phyloP scores from a whole-genome alignment of 2,888 invertebrate species.

The Agonopterix subpropinquella region DNA sequence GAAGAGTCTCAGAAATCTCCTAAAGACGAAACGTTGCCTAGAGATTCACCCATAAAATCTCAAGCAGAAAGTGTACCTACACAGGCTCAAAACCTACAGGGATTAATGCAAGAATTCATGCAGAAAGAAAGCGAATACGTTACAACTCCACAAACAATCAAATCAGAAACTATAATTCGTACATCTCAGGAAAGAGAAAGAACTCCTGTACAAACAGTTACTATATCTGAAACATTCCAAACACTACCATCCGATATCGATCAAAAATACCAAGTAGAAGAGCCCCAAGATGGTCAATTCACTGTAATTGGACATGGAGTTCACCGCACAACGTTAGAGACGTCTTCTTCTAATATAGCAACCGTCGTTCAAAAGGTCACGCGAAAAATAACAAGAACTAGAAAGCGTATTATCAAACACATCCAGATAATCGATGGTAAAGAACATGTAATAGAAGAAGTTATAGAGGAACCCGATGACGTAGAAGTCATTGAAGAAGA shows the following conservation, averaged over 20 bases:
- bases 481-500: conserved; percentile 82
- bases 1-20: conserved; percentile 1
- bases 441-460: conserved; percentile 88
- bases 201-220: conserved; percentile 25
- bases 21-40: conserved; percentile 1
- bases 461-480: conserved; percentile 90
- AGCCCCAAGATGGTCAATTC: conserved; percentile 32
- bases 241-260: conserved; percentile 20
- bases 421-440: conserved; percentile 88
- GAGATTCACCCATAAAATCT: background rate
- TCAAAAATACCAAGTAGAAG: conserved; percentile 32
- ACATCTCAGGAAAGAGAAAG: conserved; percentile 25
- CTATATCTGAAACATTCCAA: conserved; percentile 26
- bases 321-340: conserved; percentile 29
- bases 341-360: conserved; percentile 43
- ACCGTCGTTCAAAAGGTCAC: conserved; percentile 88
- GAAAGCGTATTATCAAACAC: conserved; percentile 83
- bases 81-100: conserved; percentile 26
- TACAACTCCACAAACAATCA: conserved; percentile 14
- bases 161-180: conserved; percentile 10
- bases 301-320: conserved; percentile 22
- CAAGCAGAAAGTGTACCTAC: conserved; percentile 1
- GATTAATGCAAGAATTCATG: conserved; percentile 39
- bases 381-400: conserved; percentile 82
- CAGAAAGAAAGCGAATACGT: conserved; percentile 33